Evolutionary conservation across 2,797 vertebrate species (phyloP).

Genomic region (Peromyscus attwateri): DNA sequence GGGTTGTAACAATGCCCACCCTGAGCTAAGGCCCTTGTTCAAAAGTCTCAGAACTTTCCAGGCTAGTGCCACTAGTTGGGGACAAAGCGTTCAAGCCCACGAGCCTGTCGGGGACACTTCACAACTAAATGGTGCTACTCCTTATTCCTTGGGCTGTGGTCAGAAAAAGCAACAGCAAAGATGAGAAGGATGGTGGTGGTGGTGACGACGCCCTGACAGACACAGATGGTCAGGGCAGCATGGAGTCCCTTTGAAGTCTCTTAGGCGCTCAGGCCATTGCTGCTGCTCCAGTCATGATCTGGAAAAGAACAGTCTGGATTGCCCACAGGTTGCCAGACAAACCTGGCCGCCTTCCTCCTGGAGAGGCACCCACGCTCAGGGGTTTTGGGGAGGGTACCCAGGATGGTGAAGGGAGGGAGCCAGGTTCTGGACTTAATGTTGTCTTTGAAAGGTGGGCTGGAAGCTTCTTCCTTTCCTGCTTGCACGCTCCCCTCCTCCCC

Average conservation of each 20-base stretch:
- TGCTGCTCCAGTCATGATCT: neutral
- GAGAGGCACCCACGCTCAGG: neutral
- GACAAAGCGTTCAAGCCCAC: too few species aligned
- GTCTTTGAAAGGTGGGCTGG: conserved; percentile 6
- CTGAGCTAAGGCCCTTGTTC: neutral
- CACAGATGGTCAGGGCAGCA: neutral
- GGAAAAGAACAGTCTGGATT: conserved; percentile 26
- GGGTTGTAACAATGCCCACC: neutral
- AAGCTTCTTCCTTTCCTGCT: neutral
- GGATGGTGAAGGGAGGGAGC: neutral
- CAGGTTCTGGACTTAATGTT: conserved; percentile 18
- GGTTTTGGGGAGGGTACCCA: neutral
- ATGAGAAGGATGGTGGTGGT: neutral
- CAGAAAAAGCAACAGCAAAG: neutral
- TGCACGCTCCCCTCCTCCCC: neutral
- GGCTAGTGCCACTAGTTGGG: neutral
- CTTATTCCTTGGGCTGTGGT: neutral
- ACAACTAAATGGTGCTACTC: neutral
- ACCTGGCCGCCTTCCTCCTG: neutral
- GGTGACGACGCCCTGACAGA: neutral
- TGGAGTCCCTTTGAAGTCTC: neutral
- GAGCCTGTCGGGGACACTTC: neutral
- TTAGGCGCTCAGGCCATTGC: neutral
- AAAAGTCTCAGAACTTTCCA: neutral
- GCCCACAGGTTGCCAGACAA: neutral